phyloP scores from a whole-genome alignment of 2,797 vertebrate genomes.

The Merluccius polli region DNA sequence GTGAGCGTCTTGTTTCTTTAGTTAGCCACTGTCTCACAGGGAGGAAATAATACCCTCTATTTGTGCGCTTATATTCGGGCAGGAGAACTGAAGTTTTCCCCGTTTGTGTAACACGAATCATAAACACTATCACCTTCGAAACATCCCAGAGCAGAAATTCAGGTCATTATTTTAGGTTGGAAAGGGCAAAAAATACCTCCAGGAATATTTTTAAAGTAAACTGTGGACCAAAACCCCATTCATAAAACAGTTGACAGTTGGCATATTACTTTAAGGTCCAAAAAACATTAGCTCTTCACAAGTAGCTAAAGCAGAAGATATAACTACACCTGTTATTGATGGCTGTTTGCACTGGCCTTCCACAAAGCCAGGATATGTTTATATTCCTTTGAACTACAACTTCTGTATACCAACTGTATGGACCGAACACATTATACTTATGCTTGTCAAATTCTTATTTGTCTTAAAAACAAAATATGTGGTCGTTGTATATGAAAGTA shows the following conservation, averaged over 20 bases:
- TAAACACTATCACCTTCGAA: background rate
- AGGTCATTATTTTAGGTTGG: background rate
- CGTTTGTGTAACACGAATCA: background rate
- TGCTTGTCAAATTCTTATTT: background rate
- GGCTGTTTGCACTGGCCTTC: background rate
- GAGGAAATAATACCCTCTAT: background rate
- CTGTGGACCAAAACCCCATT: background rate
- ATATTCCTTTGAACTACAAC: background rate
- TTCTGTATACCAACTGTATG: background rate
- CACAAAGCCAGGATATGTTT: background rate
- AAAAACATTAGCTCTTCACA: background rate
- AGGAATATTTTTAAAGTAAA: background rate
- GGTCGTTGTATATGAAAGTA: background rate
- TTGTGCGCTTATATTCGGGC: background rate
- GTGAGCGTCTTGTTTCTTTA: background rate
- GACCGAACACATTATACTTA: background rate
- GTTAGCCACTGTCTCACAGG: background rate
- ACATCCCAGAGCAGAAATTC: background rate
- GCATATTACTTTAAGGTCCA: background rate
- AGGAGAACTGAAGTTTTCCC: background rate
- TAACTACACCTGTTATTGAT: background rate
- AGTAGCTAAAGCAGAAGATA: background rate
- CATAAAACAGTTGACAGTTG: background rate
- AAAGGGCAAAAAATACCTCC: background rate
- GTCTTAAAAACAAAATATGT: background rate